These are phyloP conservation scores for Nomia melanderi DNA, from an alignment of 1,140 invertebrate species.

Conservation along the genomic window DNA sequence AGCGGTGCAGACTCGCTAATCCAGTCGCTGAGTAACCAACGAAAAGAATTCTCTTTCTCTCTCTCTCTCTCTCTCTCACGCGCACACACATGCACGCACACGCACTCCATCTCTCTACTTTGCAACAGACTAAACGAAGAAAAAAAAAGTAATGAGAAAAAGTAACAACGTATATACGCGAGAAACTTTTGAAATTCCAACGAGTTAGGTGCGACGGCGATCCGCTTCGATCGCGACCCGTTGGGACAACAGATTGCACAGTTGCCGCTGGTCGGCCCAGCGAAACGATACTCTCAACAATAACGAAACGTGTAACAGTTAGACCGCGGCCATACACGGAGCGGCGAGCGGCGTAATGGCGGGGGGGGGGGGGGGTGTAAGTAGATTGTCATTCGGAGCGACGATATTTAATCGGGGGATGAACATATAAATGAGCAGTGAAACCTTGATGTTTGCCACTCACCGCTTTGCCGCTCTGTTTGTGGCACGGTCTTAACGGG, in stretches of 20 bases:
- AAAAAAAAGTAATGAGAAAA: neutral
- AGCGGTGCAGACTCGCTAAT: neutral
- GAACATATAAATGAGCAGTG: no score
- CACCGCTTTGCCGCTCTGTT: no score
- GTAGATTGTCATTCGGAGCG: no score
- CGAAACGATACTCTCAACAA: slow-evolving; percentile 36
- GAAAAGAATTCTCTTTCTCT: slow-evolving; percentile 4
- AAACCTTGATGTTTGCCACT: no score
- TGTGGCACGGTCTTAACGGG: no score
- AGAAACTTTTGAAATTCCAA: slow-evolving; percentile 12
- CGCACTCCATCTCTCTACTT: no score
- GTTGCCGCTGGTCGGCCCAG: slow-evolving; percentile 5
- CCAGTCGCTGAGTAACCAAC: neutral
- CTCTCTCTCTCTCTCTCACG: no score
- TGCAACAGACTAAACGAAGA: neutral
- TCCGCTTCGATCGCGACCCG: neutral
- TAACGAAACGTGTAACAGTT: slow-evolving; percentile 38
- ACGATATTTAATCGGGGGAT: no score
- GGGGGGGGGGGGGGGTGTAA: no score
- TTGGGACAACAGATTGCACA: slow-evolving; percentile 34
- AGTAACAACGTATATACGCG: slow-evolving; percentile 22
- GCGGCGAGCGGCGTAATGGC: no score
- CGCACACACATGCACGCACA: no score
- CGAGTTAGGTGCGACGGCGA: neutral
- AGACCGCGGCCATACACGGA: neutral